Evolutionary conservation across 2,113 vertebrate species (phyloP).

Genomic region (Antechinus stuartii): DNA sequence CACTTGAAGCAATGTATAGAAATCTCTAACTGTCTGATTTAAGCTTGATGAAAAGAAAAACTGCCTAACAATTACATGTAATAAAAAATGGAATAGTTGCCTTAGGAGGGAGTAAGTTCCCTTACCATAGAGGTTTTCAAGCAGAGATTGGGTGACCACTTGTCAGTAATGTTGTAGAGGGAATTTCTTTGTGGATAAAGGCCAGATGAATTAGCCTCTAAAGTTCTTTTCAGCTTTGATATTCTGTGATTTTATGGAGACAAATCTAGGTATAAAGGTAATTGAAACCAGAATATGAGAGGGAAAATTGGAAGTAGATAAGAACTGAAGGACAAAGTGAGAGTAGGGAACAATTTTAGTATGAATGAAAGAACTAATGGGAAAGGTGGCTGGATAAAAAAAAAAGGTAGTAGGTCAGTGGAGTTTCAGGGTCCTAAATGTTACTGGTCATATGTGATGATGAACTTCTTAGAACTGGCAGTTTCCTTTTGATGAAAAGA

Average conservation of each 20-base stretch:
- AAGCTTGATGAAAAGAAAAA: background rate
- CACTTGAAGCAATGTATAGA: background rate
- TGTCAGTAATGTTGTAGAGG: background rate
- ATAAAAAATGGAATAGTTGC: background rate
- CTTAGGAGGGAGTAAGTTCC: background rate
- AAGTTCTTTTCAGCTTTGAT: background rate
- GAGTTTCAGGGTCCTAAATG: background rate
- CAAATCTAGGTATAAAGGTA: background rate
- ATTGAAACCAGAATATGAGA: background rate
- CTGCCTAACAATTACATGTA: background rate
- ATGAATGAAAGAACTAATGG: background rate
- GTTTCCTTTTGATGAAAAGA: conserved; percentile 39
- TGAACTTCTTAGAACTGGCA: background rate
- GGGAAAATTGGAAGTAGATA: background rate
- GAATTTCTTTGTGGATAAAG: background rate
- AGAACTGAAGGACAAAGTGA: background rate
- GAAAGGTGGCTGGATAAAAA: background rate
- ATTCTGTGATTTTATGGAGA: background rate
- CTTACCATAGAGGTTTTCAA: background rate
- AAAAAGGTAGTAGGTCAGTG: background rate
- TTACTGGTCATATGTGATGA: background rate
- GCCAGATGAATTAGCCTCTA: background rate
- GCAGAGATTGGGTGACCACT: background rate
- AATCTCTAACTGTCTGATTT: background rate
- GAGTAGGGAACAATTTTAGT: background rate